These are phyloP conservation scores for Clinocottus analis DNA, from an alignment of 2,113 vertebrate genomes.

Conservation along the genomic window DNA sequence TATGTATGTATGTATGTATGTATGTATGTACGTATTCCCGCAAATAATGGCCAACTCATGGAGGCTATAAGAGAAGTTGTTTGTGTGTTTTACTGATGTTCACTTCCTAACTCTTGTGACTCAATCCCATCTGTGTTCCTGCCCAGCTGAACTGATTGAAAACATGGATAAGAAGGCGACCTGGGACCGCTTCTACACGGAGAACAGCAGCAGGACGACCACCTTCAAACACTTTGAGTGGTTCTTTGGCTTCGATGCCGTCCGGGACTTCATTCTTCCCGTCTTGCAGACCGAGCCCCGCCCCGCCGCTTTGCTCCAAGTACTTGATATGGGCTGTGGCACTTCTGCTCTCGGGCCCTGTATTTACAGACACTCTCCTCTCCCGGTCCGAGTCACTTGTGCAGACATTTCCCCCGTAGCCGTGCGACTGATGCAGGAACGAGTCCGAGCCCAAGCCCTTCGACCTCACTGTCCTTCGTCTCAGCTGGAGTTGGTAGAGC, in stretches of 20 bases:
- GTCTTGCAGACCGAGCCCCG: conserved; percentile 54
- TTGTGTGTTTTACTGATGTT: neutral
- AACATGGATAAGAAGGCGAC: conserved; percentile 85
- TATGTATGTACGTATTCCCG: too few species aligned
- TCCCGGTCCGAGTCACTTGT: conserved; percentile 81
- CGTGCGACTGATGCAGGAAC: conserved; percentile 80
- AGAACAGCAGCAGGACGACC: conserved; percentile 26
- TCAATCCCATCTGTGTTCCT: neutral
- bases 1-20: too few species aligned
- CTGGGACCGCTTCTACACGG: conserved; percentile 87
- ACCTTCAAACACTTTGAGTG: conserved; percentile 87
- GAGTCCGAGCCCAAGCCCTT: conserved; percentile 33
- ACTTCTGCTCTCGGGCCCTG: conserved; percentile 83
- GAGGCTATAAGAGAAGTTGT: neutral
- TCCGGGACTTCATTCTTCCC: conserved; percentile 78
- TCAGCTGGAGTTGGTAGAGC: conserved; percentile 77
- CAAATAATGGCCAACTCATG: neutral
- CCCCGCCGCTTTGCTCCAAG: neutral
- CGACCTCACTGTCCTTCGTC: conserved; percentile 76
- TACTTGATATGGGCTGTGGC: conserved; percentile 89
- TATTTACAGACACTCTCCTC: conserved; percentile 78
- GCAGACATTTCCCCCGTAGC: conserved; percentile 86
- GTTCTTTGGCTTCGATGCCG: conserved; percentile 87
- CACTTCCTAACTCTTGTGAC: neutral
- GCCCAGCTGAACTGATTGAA: conserved; percentile 79